Evolutionary conservation across 2,113 vertebrate genomes (phyloP).

Genomic region (Nanorana parkeri): DNA sequence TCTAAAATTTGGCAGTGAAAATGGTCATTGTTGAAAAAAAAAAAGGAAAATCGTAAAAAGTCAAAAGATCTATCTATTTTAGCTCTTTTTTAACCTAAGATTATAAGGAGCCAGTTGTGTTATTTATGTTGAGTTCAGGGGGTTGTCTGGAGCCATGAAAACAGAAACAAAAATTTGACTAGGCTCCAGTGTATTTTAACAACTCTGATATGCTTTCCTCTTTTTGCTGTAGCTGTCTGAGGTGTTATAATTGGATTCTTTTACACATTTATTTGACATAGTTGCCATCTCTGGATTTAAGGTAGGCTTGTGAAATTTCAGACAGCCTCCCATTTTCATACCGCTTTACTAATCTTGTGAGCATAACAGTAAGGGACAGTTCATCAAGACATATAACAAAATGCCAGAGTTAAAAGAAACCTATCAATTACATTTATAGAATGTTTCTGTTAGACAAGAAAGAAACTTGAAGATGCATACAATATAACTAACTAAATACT

Average conservation of each 20-base stretch:
- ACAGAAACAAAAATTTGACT: slow-evolving; percentile 59
- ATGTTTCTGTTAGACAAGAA: slow-evolving; percentile 21
- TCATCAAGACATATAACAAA: neutral
- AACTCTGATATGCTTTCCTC: slow-evolving; percentile 51
- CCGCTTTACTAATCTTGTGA: slow-evolving; percentile 24
- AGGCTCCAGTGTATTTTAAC: slow-evolving; percentile 56
- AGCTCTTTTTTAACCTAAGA: slow-evolving; percentile 57
- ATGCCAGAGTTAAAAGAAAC: neutral
- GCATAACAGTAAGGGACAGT: neutral
- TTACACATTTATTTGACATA: slow-evolving; percentile 48
- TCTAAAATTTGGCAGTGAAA: slow-evolving; percentile 73
- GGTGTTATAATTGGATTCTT: slow-evolving; percentile 58
- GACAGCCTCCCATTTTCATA: slow-evolving; percentile 41
- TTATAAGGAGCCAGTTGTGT: slow-evolving; percentile 59
- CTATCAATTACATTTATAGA: neutral
- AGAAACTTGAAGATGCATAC: too few relatives aligned
- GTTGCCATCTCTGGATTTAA: slow-evolving; percentile 53
- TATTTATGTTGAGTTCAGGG: slow-evolving; percentile 61
- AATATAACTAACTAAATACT: neutral
- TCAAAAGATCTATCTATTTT: slow-evolving; percentile 60
- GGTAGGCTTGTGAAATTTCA: slow-evolving; percentile 47
- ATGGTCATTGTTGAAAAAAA: slow-evolving; percentile 73
- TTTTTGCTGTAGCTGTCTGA: slow-evolving; percentile 57
- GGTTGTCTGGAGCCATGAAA: slow-evolving; percentile 57
- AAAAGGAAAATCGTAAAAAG: slow-evolving; percentile 37